These are phyloP conservation scores for Pedionomus torquatus DNA, from an alignment of 2,113 vertebrate species.

Conservation along the genomic window DNA sequence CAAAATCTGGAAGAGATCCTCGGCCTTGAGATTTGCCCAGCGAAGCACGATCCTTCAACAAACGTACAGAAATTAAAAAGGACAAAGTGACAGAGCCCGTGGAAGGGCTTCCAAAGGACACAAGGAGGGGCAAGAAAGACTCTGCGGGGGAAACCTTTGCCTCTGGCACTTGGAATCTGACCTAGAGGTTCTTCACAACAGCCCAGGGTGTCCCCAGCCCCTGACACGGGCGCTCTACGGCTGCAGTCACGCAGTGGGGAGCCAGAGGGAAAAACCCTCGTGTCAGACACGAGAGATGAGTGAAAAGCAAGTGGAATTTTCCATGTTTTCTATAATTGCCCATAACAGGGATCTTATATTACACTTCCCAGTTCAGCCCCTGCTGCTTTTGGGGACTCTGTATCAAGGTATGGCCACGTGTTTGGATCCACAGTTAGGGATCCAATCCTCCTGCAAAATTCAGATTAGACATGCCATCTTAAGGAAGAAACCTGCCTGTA, in stretches of 20 bases:
- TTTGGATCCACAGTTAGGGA: background rate
- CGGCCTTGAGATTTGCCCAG: background rate
- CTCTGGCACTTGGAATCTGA: background rate
- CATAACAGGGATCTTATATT: background rate
- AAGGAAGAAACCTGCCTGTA: background rate
- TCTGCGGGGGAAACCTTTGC: background rate
- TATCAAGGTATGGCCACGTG: background rate
- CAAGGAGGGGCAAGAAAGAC: background rate
- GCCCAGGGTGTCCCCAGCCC: background rate
- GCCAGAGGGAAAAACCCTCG: background rate
- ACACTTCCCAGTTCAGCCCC: background rate
- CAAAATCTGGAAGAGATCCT: background rate
- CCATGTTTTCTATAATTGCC: background rate
- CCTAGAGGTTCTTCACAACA: background rate
- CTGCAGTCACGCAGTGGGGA: no score
- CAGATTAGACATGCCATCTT: no score
- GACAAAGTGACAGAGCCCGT: background rate
- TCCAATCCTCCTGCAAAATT: background rate
- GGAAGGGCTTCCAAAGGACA: background rate
- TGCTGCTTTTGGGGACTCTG: background rate
- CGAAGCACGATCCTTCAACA: background rate
- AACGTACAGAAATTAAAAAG: background rate
- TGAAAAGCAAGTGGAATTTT: background rate
- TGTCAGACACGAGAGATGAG: background rate
- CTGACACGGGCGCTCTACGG: no score